These are phyloP conservation scores for Panonychus citri DNA, from an alignment of 1,140 invertebrate species.

Conservation along the genomic window DNA sequence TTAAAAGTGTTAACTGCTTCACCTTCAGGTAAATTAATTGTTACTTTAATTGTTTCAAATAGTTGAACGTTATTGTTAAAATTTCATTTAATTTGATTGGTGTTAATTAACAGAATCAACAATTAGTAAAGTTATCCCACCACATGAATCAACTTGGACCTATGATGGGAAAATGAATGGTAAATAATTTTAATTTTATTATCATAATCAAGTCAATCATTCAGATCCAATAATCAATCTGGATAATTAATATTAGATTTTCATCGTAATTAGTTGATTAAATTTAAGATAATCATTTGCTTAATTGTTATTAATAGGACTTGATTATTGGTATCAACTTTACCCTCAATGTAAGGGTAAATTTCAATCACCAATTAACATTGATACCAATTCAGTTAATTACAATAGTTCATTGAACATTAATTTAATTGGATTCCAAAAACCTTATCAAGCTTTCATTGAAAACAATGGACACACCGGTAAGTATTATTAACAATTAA, in stretches of 20 bases:
- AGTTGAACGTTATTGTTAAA: too few species aligned
- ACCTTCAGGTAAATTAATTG: too few species aligned
- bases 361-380: conserved; percentile 1
- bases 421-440: background rate
- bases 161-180: background rate
- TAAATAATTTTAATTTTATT: background rate
- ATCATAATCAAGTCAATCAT: background rate
- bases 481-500: background rate
- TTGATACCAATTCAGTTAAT: background rate
- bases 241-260: background rate
- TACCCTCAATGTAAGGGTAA: background rate
- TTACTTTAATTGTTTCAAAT: too few species aligned
- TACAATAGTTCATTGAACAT: background rate
- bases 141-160: background rate
- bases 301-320: too few species aligned
- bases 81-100: too few species aligned
- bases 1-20: too few species aligned
- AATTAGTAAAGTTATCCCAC: background rate
- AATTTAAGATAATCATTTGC: too few species aligned
- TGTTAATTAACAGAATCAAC: background rate
- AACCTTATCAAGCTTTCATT: background rate
- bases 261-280: background rate
- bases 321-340: background rate
- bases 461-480: background rate
- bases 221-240: background rate